Conservation (phyloP, 2,113 vertebrate species). For the Brachirus orientalis region DNA sequence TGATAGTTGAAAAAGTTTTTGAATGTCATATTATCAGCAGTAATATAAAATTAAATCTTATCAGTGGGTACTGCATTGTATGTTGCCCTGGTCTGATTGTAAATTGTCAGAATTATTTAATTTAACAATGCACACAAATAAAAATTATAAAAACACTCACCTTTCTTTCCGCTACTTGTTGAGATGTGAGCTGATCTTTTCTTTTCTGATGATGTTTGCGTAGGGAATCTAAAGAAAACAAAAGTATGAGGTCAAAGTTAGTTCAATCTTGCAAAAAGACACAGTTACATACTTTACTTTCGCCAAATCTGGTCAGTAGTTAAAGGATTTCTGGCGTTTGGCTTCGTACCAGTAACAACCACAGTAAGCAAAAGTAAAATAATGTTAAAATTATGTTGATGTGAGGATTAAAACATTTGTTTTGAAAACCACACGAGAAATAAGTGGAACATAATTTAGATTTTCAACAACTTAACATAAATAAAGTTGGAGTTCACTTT, state of each 20-base stretch:
- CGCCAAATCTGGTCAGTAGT: neutral
- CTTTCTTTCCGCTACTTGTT: slow-evolving; percentile 89
- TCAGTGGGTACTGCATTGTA: too few species aligned
- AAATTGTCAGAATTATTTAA: too few species aligned
- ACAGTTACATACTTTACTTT: neutral
- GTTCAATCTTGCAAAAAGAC: neutral
- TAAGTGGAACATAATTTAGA: neutral
- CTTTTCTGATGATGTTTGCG: slow-evolving; percentile 97
- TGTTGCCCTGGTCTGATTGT: too few species aligned
- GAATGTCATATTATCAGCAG: too few species aligned
- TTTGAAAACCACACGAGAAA: neutral
- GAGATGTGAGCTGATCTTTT: slow-evolving; percentile 93
- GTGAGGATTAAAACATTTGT: too few species aligned
- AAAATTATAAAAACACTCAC: slow-evolving; percentile 68
- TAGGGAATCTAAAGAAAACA: slow-evolving; percentile 91
- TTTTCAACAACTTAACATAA: slow-evolving; percentile 24
- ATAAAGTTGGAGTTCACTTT: slow-evolving; percentile 27
- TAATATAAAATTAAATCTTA: too few species aligned
- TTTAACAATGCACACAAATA: too few species aligned
- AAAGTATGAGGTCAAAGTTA: slow-evolving; percentile 10
- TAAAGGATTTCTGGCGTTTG: too few species aligned
- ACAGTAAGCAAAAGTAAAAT: too few species aligned
- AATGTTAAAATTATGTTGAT: too few species aligned
- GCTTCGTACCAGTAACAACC: too few species aligned
- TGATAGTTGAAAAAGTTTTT: too few species aligned